Evolutionary conservation across 2,113 vertebrate species (phyloP).

Genomic region (Corydoras sp.): DNA sequence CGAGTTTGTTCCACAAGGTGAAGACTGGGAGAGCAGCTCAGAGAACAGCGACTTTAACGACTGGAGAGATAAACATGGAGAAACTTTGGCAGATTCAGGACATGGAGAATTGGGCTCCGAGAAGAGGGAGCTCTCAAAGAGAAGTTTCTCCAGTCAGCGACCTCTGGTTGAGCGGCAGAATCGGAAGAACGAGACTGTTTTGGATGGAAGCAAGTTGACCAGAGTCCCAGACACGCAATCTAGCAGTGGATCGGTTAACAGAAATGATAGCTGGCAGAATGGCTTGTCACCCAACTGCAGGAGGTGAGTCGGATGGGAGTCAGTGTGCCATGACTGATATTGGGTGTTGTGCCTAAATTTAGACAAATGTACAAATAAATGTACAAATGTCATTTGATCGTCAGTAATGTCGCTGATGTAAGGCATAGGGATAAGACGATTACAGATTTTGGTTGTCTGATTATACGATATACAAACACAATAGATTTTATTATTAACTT

Average conservation of each 20-base stretch:
- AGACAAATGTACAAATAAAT: too few relatives aligned
- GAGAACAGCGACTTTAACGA: conserved; percentile 94
- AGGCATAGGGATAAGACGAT: too few relatives aligned
- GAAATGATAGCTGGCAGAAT: conserved; percentile 79
- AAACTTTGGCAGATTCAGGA: conserved; percentile 66
- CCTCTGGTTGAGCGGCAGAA: conserved; percentile 86
- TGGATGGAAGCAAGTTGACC: conserved; percentile 70
- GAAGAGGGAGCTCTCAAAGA: conserved; percentile 90
- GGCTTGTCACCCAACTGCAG: conserved; percentile 74
- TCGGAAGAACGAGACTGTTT: conserved; percentile 80
- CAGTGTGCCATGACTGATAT: not conserved
- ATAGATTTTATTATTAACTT: too few relatives aligned
- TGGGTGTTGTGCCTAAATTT: too few relatives aligned
- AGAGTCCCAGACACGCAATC: conserved; percentile 67
- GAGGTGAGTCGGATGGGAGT: conserved; percentile 65
- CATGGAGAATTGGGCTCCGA: conserved; percentile 68
- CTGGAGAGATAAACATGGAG: conserved; percentile 74
- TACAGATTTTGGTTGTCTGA: too few relatives aligned
- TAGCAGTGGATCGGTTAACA: conserved; percentile 61
- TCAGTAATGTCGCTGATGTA: too few relatives aligned
- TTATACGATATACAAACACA: too few relatives aligned
- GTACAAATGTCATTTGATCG: too few relatives aligned
- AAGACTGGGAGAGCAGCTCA: conserved; percentile 94
- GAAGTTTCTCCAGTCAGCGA: conserved; percentile 96
- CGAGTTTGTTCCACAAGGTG: conserved; percentile 69